A percentile compares a stretch with the other conserved stretches of the same genome.
These are phyloP conservation scores for Clusia tigrina DNA, from an alignment of 2,888 invertebrate species.

Conservation along the genomic window DNA sequence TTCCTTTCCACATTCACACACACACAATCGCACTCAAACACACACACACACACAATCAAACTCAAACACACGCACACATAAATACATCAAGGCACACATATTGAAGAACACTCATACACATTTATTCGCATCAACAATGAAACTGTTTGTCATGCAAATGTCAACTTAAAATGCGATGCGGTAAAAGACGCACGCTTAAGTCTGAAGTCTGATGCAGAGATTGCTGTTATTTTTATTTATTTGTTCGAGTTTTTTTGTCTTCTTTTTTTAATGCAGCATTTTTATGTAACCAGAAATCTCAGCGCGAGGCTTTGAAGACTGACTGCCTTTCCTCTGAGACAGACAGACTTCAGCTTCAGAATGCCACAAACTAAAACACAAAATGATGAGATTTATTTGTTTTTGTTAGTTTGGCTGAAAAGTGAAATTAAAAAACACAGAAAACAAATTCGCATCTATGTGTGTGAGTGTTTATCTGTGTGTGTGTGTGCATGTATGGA, in stretches of 20 bases:
- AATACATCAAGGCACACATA: no score
- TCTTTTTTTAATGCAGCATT: not conserved
- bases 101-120: no score
- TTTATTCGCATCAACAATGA: not conserved
- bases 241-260: no score
- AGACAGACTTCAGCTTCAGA: no score
- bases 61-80: not conserved
- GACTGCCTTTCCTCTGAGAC: no score
- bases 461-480: no score
- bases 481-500: slow-evolving; percentile 20
- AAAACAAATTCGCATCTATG: not conserved
- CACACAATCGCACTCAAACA: no score
- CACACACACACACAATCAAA: not conserved
- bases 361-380: slow-evolving; percentile 11
- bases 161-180: slow-evolving; percentile 20
- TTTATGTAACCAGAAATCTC: slow-evolving; percentile 5
- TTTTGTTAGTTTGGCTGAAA: not conserved
- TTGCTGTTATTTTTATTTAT: no score
- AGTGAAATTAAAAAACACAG: not conserved
- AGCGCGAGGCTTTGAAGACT: no score
- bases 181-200: slow-evolving; percentile 2
- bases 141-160: slow-evolving; percentile 26
- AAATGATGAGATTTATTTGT: slow-evolving; percentile 4
- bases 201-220: no score
- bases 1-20: slow-evolving; percentile 11